A percentile compares a stretch with the other conserved stretches of the same genome.
phyloP scores from a whole-genome alignment of 2,797 vertebrate genomes.

The Tapirus indicus region DNA sequence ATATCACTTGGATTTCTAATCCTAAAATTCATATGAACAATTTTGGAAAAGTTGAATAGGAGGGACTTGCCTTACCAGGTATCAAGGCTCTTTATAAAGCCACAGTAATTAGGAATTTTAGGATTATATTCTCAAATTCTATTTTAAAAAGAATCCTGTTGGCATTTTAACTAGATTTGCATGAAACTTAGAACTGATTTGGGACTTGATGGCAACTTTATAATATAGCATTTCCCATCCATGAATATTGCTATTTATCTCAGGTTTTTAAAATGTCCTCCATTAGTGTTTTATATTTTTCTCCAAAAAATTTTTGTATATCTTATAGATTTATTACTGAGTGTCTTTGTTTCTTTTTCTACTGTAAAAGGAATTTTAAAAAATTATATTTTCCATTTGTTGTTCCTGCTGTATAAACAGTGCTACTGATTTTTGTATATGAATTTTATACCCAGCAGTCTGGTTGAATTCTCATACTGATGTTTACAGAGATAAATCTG shows the following conservation, averaged over 20 bases:
- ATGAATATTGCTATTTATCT: background rate
- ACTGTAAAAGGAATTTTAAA: background rate
- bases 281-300: background rate
- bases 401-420: background rate
- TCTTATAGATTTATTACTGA: background rate
- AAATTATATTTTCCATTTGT: background rate
- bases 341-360: background rate
- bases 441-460: slow-evolving; percentile 2
- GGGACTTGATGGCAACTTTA: background rate
- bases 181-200: slow-evolving; percentile 32
- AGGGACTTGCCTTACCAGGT: background rate
- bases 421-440: background rate
- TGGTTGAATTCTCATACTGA: background rate
- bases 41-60: background rate
- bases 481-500: background rate
- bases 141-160: background rate
- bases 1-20: background rate
- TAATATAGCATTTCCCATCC: background rate
- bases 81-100: background rate
- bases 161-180: slow-evolving; percentile 33
- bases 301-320: background rate
- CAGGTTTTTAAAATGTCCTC: slow-evolving; percentile 16
- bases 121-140: background rate
- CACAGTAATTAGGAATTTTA: background rate
- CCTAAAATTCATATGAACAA: background rate